Evolutionary conservation across 2,113 vertebrate species (phyloP), one percentile per base, ranked within the genome.

Genomic region (Myotis lucifugus): DNA sequence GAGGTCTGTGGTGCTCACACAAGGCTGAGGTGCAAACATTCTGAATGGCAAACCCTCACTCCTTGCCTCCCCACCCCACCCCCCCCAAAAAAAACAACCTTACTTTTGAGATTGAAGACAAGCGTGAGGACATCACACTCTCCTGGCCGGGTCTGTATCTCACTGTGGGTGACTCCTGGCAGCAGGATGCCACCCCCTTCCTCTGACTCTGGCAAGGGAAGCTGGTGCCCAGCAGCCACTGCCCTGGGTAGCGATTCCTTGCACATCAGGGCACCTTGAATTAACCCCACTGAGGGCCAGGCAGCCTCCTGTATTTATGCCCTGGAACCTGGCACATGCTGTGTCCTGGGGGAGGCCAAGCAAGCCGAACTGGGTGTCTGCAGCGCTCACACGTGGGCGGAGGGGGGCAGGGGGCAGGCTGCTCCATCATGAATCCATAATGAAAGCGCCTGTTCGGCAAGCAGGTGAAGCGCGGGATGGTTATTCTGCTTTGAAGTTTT

Each of bases 401-500:
- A n/a, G 64, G 10, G 23, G 59, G 59, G 23, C 56, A 59, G 23
- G 96, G 79, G 7, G 1, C 19, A 93, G 66, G 59, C 92, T 91
- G 90, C 96, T 67, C 32, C 64, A 67, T 8, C 3, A 97, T 97
- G 91, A 91, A 97, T n/a, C 64, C 64, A 14, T n/a, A 67, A 97
- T 97, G 91, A 92, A 97, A 91, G 48, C 32, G 82, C 76, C 15
- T 96, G 91, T 86, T 83, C 94, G 85, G 93, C 96, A 92, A 93
- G 88, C 61, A 83, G 91, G 85, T 69, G 96, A 97, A 98, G 96
- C 90, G 37, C 0, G 9, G 48, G 93, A 96, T 96, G 95, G 97
- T 97, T 87, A 59, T 96, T 97, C 42, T 88, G 96, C 98, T 98
- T 98, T 98, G 98, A 98, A 98, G 97, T 97, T 97, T 95, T 77